Base-by-base conservation (phyloP, 2,888 invertebrate genomes). In the Cactoblastis cactorum region DNA sequence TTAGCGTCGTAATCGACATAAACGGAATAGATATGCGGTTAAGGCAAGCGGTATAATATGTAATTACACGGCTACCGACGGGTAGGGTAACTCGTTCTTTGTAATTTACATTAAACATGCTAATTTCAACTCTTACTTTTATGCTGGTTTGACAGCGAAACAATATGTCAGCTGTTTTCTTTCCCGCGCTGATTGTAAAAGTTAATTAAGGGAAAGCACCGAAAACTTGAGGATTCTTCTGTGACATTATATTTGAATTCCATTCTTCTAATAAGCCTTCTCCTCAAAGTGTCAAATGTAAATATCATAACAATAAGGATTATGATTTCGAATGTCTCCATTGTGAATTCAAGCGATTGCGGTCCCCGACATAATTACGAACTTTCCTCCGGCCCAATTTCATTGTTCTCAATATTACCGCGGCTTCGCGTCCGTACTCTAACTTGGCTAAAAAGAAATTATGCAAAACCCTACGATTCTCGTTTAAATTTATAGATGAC, bases 311-410 rank as follows among this genome's bases (percentile, higher is more conserved):
- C 43, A 28, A 43, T 32, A 28, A 43, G 5, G 28, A 43, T 43
- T 17, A 43, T 32, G 28, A 17, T 43, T 43, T 32, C 28, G 43
- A 43, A 15, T n/a, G 43, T 43, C 15, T 22, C 28, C 43, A 43
- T 43, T 43, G 28, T 32, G 43, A 43, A 24, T 28, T 24, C 28
- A 19, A 19, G 17, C 43, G 11, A 28, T 11, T 19, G 39, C 19
- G 0, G 11, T 9, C 22, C 24, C 28, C 9, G 32, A 28, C 24
- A 43, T 17, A 43, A 43, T 43, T 14, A 17, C 15, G 28, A 43
- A 43, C 28, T 43, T 43, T 43, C n/a, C 15, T 43, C 43, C 43
- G 32, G 24, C 28, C 28, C 43, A 43, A 43, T 32, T 43, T 43
- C 9, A 43, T 28, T 28, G 28, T 28, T 17, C 43, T 17, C 28